phyloP scores from a whole-genome alignment of 2,113 vertebrate genomes.

The Phylloscopus trochiloides region DNA sequence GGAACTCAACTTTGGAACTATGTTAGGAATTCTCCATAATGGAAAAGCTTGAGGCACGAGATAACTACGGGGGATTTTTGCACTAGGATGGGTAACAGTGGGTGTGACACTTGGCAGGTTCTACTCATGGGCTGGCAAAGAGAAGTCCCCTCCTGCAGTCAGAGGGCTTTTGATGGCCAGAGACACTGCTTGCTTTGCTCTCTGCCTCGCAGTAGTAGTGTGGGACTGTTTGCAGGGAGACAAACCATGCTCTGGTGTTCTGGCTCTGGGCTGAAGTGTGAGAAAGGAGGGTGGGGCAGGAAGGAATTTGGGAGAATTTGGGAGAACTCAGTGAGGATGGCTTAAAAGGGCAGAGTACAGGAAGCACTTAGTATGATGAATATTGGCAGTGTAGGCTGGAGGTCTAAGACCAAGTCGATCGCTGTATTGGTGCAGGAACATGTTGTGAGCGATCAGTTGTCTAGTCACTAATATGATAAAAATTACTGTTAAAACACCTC shows the following conservation, averaged over 20 bases:
- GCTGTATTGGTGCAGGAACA: accelerated
- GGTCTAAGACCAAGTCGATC: accelerated
- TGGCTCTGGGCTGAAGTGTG: neutral
- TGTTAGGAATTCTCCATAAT: neutral
- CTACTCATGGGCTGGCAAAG: neutral
- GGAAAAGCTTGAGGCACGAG: neutral
- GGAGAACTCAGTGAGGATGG: neutral
- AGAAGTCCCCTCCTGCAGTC: neutral
- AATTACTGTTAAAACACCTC: neutral
- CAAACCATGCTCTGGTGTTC: neutral
- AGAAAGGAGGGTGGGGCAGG: neutral
- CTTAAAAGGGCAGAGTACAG: neutral
- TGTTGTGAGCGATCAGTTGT: neutral
- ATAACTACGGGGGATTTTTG: neutral
- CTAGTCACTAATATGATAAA: neutral
- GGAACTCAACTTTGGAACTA: neutral
- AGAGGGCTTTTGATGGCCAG: neutral
- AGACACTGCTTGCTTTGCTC: neutral
- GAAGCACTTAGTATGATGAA: neutral
- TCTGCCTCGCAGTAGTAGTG: neutral
- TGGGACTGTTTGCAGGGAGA: neutral
- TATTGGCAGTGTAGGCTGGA: neutral
- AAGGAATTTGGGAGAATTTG: neutral
- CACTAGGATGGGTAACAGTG: neutral
- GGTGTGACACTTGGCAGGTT: neutral